These are phyloP conservation scores for Acrocephalus kingi DNA, from an alignment of 2,113 vertebrate genomes.

Conservation along the genomic window DNA sequence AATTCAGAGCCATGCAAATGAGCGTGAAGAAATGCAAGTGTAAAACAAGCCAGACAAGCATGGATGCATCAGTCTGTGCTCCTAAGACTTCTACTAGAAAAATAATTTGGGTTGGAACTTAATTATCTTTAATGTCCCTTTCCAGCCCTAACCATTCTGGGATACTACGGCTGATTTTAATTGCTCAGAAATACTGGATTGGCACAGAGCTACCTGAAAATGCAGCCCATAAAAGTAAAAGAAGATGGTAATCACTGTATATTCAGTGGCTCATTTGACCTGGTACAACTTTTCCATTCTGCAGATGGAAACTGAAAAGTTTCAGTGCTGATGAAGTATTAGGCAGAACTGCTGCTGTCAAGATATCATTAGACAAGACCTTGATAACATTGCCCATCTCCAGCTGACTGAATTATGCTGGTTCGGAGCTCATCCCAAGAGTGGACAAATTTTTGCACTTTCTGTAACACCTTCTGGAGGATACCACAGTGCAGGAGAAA, in stretches of 20 bases:
- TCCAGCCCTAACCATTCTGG: neutral
- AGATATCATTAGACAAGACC: neutral
- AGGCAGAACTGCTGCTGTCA: neutral
- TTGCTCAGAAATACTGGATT: neutral
- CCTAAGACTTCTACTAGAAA: neutral
- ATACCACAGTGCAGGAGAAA: neutral
- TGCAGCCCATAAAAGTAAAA: neutral
- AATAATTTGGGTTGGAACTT: neutral
- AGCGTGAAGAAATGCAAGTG: neutral
- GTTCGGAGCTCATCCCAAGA: neutral
- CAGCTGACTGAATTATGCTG: neutral
- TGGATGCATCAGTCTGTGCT: neutral
- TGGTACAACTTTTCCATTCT: neutral
- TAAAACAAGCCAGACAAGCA: neutral
- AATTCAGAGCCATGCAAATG: neutral
- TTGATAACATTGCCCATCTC: neutral
- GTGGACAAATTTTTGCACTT: neutral
- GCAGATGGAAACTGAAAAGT: neutral
- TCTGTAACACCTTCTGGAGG: neutral
- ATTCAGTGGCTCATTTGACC: neutral
- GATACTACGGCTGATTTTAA: neutral
- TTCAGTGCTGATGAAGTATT: neutral
- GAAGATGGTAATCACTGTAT: neutral
- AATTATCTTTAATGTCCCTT: neutral
- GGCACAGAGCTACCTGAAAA: neutral